A percentile compares a stretch with the other conserved stretches of the same genome.
phyloP scores from a whole-genome alignment of 2,113 vertebrate genomes.

The Larimichthys crocea region DNA sequence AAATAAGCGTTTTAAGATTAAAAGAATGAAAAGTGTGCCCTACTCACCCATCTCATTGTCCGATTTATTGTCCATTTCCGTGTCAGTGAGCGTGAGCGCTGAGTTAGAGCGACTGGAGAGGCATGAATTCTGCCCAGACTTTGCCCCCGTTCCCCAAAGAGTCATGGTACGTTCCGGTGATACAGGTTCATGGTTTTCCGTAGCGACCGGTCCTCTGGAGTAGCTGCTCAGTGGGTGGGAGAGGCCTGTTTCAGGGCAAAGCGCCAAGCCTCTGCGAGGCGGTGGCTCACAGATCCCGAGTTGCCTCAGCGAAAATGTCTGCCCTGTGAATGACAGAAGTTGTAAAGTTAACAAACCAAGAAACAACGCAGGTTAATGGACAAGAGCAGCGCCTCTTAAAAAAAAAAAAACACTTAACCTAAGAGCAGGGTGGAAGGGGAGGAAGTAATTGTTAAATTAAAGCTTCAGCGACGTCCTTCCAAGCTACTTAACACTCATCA shows the following conservation, averaged over 20 bases:
- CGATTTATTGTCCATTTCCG: slow-evolving; percentile 97
- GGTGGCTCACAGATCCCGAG: slow-evolving; percentile 96
- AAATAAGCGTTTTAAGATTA: slow-evolving; percentile 32
- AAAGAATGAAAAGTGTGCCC: slow-evolving; percentile 46
- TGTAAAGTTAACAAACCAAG: slow-evolving; percentile 75
- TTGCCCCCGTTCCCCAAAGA: slow-evolving; percentile 95
- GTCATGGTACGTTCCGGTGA: slow-evolving; percentile 96
- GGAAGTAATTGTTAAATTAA: slow-evolving; percentile 47
- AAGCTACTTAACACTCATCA: slow-evolving; percentile 49
- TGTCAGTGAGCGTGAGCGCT: slow-evolving; percentile 96
- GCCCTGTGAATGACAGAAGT: slow-evolving; percentile 88
- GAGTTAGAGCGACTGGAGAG: slow-evolving; percentile 98
- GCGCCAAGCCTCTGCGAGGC: slow-evolving; percentile 93
- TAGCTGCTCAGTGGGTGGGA: slow-evolving; percentile 92
- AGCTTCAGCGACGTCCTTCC: slow-evolving; percentile 50
- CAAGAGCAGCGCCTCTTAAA: slow-evolving; percentile 38
- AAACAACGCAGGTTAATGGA: slow-evolving; percentile 64
- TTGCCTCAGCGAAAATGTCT: slow-evolving; percentile 98
- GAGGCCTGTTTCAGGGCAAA: slow-evolving; percentile 97
- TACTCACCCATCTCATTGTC: slow-evolving; percentile 97
- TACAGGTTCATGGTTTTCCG: slow-evolving; percentile 93
- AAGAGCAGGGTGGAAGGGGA: slow-evolving; percentile 34
- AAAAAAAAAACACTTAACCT: slow-evolving; percentile 55
- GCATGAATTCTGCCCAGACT: slow-evolving; percentile 93
- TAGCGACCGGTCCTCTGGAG: slow-evolving; percentile 90